Evolutionary conservation across 2,888 invertebrate species (phyloP).

Genomic region (Zhuqinia jingwanae): DNA sequence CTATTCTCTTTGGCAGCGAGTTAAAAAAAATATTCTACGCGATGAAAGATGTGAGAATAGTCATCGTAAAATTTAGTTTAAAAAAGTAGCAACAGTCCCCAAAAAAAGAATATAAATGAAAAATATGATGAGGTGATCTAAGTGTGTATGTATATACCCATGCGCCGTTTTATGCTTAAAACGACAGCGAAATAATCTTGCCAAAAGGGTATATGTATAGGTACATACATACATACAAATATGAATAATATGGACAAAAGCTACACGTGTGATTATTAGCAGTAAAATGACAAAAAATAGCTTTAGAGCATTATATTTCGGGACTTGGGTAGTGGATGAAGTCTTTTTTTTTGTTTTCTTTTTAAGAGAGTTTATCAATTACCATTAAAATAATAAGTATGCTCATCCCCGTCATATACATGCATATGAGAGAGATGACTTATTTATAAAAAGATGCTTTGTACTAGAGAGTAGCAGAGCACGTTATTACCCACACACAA

Average conservation of each 20-base stretch:
- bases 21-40: neutral
- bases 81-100: constrained; percentile 41
- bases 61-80: constrained; percentile 35
- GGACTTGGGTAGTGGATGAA: neutral
- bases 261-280: constrained; percentile 23
- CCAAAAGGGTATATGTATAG: no score
- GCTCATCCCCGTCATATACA: neutral
- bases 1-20: neutral
- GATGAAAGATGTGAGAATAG: constrained; percentile 56
- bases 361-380: constrained; percentile 10
- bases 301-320: no score
- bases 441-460: no score
- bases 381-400: neutral
- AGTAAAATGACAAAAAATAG: constrained; percentile 27
- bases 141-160: constrained; percentile 15
- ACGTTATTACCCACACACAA: no score
- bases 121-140: constrained; percentile 28
- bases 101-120: constrained; percentile 58
- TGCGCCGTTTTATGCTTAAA: no score
- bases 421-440: neutral
- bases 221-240: no score
- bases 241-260: no score
- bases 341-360: no score
- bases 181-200: no score
- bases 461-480: no score